phyloP scores from a whole-genome alignment of 64 coral and sea anemone species.

The Pachyseris speciosa region DNA sequence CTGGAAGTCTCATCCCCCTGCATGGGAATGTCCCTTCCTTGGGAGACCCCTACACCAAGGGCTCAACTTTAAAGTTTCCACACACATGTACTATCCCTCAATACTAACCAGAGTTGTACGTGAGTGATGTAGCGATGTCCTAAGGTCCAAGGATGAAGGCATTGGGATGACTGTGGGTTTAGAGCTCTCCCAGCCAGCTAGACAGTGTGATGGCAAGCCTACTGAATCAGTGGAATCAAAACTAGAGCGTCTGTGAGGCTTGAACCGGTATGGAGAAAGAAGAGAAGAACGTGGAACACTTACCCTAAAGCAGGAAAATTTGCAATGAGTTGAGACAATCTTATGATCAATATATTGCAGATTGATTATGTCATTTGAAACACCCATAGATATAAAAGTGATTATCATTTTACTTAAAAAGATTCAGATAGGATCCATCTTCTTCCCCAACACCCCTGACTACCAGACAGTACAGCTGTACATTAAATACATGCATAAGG shows the following conservation, averaged over 20 bases:
- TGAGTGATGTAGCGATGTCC: conserved; percentile 79
- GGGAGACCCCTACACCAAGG: neutral
- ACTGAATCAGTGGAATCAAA: conserved; percentile 97
- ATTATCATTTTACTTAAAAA: too few relatives aligned
- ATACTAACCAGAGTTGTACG: conserved; percentile 79
- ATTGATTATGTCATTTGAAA: too few relatives aligned
- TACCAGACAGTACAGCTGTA: too few relatives aligned
- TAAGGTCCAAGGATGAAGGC: conserved; percentile 89
- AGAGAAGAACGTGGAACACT: conserved; percentile 94
- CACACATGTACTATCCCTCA: too few relatives aligned
- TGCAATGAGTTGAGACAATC: neutral
- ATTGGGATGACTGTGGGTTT: conserved; percentile 86
- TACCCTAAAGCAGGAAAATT: conserved; percentile 13
- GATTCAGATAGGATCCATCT: too few relatives aligned
- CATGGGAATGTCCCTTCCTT: neutral
- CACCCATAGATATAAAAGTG: too few relatives aligned
- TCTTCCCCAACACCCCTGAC: too few relatives aligned
- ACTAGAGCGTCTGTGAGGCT: conserved; percentile 90
- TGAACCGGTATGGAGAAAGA: conserved; percentile 89
- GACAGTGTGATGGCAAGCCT: conserved; percentile 91
- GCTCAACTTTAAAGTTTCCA: neutral
- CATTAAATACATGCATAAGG: too few relatives aligned
- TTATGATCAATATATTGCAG: too few relatives aligned
- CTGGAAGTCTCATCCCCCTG: too few relatives aligned
- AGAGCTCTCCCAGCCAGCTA: conserved; percentile 96